phyloP scores from a whole-genome alignment of 2,888 invertebrate species.

The Merodon equestris region DNA sequence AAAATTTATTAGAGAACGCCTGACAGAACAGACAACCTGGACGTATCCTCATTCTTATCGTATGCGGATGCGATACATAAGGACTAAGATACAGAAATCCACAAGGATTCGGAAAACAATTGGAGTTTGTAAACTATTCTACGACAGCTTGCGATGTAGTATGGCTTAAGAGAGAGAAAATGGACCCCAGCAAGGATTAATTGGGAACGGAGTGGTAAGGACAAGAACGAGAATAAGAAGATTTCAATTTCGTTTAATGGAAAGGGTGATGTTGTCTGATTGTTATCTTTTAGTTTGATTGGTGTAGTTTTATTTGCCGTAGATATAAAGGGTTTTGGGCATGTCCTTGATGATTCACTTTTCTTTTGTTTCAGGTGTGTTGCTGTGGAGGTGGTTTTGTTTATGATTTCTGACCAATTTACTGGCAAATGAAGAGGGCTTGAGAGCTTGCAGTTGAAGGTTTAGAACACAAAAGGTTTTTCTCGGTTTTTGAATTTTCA shows the following conservation, averaged over 20 bases:
- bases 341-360: too few relatives aligned
- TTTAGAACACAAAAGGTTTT: too few relatives aligned
- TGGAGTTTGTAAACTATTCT: conserved; percentile 25
- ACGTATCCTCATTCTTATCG: not conserved
- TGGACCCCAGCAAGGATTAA: conserved; percentile 21
- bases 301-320: conserved; percentile 34
- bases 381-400: too few relatives aligned
- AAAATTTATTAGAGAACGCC: conserved; percentile 37
- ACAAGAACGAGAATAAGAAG: conserved; percentile 7
- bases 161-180: not conserved
- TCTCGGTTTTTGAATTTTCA: too few relatives aligned
- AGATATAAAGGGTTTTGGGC: too few relatives aligned
- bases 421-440: too few relatives aligned
- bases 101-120: conserved; percentile 12
- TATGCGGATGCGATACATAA: conserved; percentile 10
- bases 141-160: conserved; percentile 19
- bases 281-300: conserved; percentile 53
- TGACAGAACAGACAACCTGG: conserved; percentile 7
- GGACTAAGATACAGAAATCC: not conserved
- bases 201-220: conserved; percentile 33
- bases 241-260: conserved; percentile 53
- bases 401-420: too few relatives aligned
- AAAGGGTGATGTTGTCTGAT: conserved; percentile 56
- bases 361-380: too few relatives aligned
- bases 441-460: too few relatives aligned